phyloP scores from a whole-genome alignment of 2,797 vertebrate species.

The Phaenicophaeus curvirostris region DNA sequence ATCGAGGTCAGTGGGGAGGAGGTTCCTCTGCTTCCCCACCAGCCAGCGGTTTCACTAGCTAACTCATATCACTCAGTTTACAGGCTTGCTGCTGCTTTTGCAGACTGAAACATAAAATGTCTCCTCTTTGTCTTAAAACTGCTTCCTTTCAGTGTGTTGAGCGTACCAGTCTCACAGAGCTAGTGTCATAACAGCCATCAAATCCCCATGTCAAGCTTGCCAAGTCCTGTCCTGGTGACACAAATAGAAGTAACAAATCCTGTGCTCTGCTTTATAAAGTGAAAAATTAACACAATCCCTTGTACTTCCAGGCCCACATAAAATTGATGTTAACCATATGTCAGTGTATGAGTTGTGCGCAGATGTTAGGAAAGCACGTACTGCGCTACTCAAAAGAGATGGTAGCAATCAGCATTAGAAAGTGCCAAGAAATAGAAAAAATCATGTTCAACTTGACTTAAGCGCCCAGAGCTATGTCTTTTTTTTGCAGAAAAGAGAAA shows the following conservation, averaged over 20 bases:
- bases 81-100: background rate
- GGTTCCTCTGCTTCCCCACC: background rate
- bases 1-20: background rate
- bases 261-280: background rate
- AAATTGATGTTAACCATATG: constrained; percentile 31
- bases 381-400: background rate
- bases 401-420: background rate
- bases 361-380: background rate
- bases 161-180: background rate
- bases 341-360: background rate
- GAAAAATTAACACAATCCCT: background rate
- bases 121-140: background rate
- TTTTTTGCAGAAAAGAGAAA: background rate
- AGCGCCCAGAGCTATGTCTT: background rate
- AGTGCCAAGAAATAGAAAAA: background rate
- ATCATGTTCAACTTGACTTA: background rate
- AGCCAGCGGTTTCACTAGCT: fast-evolving
- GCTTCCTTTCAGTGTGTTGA: fast-evolving
- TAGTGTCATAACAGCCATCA: background rate
- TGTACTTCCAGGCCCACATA: background rate
- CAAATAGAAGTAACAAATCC: background rate
- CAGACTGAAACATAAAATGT: background rate
- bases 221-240: background rate
- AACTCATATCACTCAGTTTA: background rate
- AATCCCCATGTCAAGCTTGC: background rate